phyloP scores from a whole-genome alignment of 2,888 invertebrate species.

The Plebejus argus region DNA sequence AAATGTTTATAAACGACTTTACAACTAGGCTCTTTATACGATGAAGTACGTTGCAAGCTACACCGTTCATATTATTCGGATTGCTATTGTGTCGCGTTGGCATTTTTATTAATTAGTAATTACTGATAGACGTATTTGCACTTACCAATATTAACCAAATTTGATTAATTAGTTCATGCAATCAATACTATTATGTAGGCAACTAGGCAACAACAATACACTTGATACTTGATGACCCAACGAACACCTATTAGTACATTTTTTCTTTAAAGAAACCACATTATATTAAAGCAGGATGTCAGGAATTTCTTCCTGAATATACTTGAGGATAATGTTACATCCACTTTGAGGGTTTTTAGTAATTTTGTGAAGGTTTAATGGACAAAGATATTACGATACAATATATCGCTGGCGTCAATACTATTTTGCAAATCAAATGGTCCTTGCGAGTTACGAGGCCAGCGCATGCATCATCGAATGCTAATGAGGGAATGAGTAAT shows the following conservation, averaged over 20 bases:
- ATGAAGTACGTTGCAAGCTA: neutral
- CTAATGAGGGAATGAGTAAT: constrained; percentile 25
- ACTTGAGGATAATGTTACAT: neutral
- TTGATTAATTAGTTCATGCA: neutral
- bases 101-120: neutral
- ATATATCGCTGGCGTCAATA: neutral
- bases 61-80: neutral
- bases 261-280: neutral
- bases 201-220: no score
- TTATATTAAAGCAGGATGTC: neutral
- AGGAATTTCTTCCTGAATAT: neutral
- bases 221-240: no score
- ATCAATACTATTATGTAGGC: neutral
- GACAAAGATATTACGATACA: neutral
- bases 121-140: neutral
- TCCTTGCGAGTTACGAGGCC: constrained; percentile 22
- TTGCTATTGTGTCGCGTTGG: neutral
- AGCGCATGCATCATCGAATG: constrained; percentile 26
- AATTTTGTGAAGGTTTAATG: neutral
- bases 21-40: neutral
- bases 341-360: neutral
- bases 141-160: neutral
- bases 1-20: constrained; percentile 26
- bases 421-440: constrained; percentile 29
- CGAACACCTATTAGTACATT: no score